Evolutionary conservation across 2,113 vertebrate genomes (phyloP), one percentile per base, ranked within the genome.

Genomic region (Phaethornis superciliosus): DNA sequence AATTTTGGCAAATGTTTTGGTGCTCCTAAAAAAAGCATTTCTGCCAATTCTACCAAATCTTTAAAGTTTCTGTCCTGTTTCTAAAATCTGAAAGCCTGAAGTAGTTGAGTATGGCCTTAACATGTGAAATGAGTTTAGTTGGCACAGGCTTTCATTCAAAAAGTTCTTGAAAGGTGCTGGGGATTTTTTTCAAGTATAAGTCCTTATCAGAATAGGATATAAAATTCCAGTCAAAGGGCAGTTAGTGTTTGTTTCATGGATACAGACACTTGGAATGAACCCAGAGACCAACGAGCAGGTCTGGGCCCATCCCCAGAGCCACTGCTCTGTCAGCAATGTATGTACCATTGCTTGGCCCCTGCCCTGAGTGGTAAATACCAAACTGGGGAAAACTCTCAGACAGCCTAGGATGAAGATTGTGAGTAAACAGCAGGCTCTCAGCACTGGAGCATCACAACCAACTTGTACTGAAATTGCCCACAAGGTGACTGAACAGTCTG

Each of bases 391-490:
- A 42, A 15, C 24, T 12, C 9, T 19, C 9, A 20, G 72, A 10
- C 0, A 0, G 16, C 1, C 5, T 0, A 5, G 71, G 49, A 18
- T 58, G 58, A 18, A 28, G 56, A 40, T 27, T 22, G 46, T 15
- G 74, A 67, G 51, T 4, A 13, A 58, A 28, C 0, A 14, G 69
- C 67, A 76, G 20, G 16, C 44, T 69, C n/a, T 58, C 9, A 46
- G 0, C 28, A 3, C n/a, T 24, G 46, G 30, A 77, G 17, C 20
- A 35, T 15, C 14, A 3, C 0, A 1, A 17, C 16, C 49, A 42
- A 59, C 30, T 23, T 0, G 0, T 10, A 20, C 1, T 9, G 27
- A 46, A 59, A 10, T 10, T 37, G 46, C 35, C 32, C 28, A 15
- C 44, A 4, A 44, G 37, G 42, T 28, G 40, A 5, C 5, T 0